Percentiles rank a stretch among this genome's conserved stretches.
phyloP scores from a whole-genome alignment of 1,140 invertebrate genomes.

The Drosophila biarmipes region DNA sequence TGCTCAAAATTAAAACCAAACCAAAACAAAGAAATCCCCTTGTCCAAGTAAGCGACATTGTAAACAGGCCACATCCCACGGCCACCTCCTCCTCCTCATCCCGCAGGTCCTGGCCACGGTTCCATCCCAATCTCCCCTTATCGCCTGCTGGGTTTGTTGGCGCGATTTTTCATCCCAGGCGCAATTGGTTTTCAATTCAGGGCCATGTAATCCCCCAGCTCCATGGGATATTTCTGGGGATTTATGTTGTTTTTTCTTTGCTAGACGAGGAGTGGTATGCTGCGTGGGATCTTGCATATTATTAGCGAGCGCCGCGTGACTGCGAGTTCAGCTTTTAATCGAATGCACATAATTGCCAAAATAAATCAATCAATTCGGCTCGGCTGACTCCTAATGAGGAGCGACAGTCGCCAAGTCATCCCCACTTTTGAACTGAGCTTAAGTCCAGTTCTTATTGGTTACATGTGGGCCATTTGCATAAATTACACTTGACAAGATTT shows the following conservation, averaged over 20 bases:
- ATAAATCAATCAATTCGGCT: conserved; percentile 82
- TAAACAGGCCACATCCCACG: conserved; percentile 60
- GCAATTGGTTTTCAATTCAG: conserved; percentile 83
- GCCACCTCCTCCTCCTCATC: conserved; percentile 4
- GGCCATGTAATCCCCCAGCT: conserved; percentile 75
- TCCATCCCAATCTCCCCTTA: background rate
- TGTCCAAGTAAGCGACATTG: conserved; percentile 71
- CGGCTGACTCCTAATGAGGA: conserved; percentile 68
- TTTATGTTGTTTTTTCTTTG: conserved; percentile 72
- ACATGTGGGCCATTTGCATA: conserved; percentile 46
- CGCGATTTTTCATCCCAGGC: conserved; percentile 80
- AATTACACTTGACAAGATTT: conserved; percentile 48
- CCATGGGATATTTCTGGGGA: conserved; percentile 80
- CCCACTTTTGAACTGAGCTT: background rate
- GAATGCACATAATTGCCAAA: conserved; percentile 82
- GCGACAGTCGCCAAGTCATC: conserved; percentile 54
- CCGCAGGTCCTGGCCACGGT: conserved; percentile 19
- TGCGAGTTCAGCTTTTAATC: conserved; percentile 77
- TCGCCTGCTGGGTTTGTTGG: conserved; percentile 63
- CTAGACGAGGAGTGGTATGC: conserved; percentile 25
- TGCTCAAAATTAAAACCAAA: conserved; percentile 79
- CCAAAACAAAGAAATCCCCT: conserved; percentile 78
- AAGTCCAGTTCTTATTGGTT: conserved; percentile 7
- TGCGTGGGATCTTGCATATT: conserved; percentile 59
- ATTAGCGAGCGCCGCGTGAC: conserved; percentile 72